Evolutionary conservation across 2,797 vertebrate genomes (phyloP).

Genomic region (Coendou prehensilis): DNA sequence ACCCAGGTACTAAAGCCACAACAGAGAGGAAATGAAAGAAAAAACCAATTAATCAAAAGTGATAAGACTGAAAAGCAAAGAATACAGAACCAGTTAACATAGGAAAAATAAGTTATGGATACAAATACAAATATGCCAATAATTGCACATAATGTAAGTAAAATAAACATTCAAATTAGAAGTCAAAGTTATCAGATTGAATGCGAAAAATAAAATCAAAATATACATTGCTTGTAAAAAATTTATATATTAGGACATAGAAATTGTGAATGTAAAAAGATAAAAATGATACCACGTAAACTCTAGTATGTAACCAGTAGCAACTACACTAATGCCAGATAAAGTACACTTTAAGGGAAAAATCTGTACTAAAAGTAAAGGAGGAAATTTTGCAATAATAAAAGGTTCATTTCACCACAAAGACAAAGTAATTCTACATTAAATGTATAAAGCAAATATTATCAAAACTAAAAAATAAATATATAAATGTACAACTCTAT

Average conservation of each 20-base stretch:
- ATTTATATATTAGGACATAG: background rate
- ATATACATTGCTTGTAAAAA: background rate
- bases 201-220: background rate
- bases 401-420: background rate
- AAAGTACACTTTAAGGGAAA: background rate
- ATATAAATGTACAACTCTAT: background rate
- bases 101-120: background rate
- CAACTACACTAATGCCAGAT: background rate
- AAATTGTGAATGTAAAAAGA: background rate
- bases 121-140: background rate
- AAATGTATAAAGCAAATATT: background rate
- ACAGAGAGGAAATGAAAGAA: background rate
- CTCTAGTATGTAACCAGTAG: background rate
- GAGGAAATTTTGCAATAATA: background rate
- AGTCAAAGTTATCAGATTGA: background rate
- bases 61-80: background rate
- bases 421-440: background rate
- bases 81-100: background rate
- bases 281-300: background rate
- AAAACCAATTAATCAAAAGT: background rate
- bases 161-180: slow-evolving; percentile 27
- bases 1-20: background rate
- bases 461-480: slow-evolving; percentile 14
- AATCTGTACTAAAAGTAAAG: background rate
- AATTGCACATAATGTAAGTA: background rate